Evolutionary conservation across 2,113 vertebrate genomes (phyloP), one percentile per base, ranked within the genome.

Genomic region (Steatornis caripensis): DNA sequence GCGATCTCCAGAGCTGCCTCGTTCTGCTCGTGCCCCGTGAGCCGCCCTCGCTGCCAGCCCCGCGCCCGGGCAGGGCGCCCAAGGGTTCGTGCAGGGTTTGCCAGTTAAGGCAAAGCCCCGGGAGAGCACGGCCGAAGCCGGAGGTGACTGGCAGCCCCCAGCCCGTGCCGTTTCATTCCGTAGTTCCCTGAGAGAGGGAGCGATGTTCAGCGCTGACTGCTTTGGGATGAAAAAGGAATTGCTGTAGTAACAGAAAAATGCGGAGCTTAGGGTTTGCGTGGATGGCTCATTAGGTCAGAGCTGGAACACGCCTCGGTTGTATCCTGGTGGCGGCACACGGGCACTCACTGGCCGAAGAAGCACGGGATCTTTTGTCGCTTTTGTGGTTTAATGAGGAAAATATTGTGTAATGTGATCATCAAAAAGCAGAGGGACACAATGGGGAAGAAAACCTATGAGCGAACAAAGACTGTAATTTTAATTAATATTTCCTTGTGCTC

Each of bases 241-340:
- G 39, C 61, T 64, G 92, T 30, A 68, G 72, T 48, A 75, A 75
- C 77, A 89, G 78, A 16, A 79, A 92, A 90, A 85, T 2, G 18
- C 0, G 0, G 96, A 96, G 97, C 95, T 97, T 46, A 57, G 48
- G 34, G 93, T 82, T 95, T 94, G 57, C 46, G 10, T 92, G 90
- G 92, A 86, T 23, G 22, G 66, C 89, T 93, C 51, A 37, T 87
- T 91, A 82, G 89, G 90, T 96, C 43, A 48, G 95, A 74, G 81
- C 94, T 86, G 80, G 81, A 72, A 84, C 80, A 84, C 14, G 3
- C 65, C 88, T 93, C 85, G 93, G 80, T 97, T 97, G 95, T 97
- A 48, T 93, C 93, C 74, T 88, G 64, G 49, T 94, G 92, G 26
- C 89, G 81, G 45, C 77, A 58, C 37, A 51, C 2, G n/a, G 84